phyloP scores from a whole-genome alignment of 2,888 invertebrate species.

The Gymnosoma rotundatum region DNA sequence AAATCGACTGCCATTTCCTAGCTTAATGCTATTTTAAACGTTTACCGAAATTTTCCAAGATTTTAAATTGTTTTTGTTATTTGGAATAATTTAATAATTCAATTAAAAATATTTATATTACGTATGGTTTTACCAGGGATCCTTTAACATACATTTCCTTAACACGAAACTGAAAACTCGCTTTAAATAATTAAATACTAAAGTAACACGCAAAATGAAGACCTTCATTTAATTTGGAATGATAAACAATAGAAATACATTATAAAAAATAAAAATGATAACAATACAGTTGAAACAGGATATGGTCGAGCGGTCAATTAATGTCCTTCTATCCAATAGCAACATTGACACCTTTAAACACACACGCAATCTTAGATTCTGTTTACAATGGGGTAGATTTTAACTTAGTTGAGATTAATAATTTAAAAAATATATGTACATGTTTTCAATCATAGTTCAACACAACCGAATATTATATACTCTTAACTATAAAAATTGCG shows the following conservation, averaged over 20 bases:
- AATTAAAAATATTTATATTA: not conserved
- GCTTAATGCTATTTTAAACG: too few species aligned
- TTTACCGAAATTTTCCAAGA: too few species aligned
- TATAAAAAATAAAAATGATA: too few species aligned
- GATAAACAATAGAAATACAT: constrained; percentile 1
- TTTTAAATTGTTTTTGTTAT: not conserved
- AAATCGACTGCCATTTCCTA: too few species aligned
- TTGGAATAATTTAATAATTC: not conserved
- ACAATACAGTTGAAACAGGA: constrained; percentile 4
- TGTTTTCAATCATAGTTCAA: too few species aligned
- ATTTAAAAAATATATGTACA: too few species aligned
- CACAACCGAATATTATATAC: too few species aligned
- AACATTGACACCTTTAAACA: constrained; percentile 12
- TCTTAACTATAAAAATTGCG: too few species aligned
- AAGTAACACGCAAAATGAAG: constrained; percentile 53
- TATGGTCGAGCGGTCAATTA: constrained; percentile 52
- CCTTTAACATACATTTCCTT: not conserved
- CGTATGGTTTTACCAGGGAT: not conserved
- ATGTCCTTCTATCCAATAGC: constrained; percentile 38
- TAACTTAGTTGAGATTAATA: too few species aligned
- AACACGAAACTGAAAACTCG: not conserved
- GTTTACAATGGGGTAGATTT: not conserved
- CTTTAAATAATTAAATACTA: constrained; percentile 35
- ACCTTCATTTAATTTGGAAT: constrained; percentile 46
- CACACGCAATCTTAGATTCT: constrained; percentile 3